These are phyloP conservation scores for Synergus laeviventris DNA, from an alignment of 2,888 invertebrate species.

Conservation along the genomic window DNA sequence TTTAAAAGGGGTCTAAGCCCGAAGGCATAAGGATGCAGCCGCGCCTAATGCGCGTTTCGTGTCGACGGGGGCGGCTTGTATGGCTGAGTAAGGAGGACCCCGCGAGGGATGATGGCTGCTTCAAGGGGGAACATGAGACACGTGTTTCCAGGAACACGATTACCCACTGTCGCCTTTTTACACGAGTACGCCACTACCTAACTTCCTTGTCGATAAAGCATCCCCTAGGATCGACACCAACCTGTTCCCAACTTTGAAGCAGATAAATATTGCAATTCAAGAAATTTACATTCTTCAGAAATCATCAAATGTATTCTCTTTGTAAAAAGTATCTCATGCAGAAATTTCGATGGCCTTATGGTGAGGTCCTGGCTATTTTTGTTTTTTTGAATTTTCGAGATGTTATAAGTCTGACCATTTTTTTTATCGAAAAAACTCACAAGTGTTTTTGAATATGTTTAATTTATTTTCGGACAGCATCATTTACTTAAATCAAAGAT, in stretches of 20 bases:
- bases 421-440: too few relatives aligned
- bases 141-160: slow-evolving; percentile 71
- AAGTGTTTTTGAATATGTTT: too few relatives aligned
- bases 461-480: too few relatives aligned
- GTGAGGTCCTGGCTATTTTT: too few relatives aligned
- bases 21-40: slow-evolving; percentile 66
- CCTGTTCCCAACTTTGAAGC: background rate
- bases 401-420: too few relatives aligned
- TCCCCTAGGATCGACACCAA: slow-evolving; percentile 42
- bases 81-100: slow-evolving; percentile 59
- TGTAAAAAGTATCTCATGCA: too few relatives aligned
- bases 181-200: slow-evolving; percentile 64
- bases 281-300: background rate
- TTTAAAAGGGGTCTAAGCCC: slow-evolving; percentile 58
- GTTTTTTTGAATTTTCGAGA: too few relatives aligned
- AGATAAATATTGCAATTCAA: slow-evolving; percentile 1
- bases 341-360: too few relatives aligned
- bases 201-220: slow-evolving; percentile 61
- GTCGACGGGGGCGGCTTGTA: slow-evolving; percentile 67
- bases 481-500: too few relatives aligned
- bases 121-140: slow-evolving; percentile 60
- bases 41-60: slow-evolving; percentile 74
- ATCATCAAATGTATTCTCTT: too few relatives aligned
- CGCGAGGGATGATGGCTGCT: slow-evolving; percentile 49
- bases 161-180: slow-evolving; percentile 67